phyloP scores from a whole-genome alignment of 2,113 vertebrate genomes.

The Asarcornis scutulata region DNA sequence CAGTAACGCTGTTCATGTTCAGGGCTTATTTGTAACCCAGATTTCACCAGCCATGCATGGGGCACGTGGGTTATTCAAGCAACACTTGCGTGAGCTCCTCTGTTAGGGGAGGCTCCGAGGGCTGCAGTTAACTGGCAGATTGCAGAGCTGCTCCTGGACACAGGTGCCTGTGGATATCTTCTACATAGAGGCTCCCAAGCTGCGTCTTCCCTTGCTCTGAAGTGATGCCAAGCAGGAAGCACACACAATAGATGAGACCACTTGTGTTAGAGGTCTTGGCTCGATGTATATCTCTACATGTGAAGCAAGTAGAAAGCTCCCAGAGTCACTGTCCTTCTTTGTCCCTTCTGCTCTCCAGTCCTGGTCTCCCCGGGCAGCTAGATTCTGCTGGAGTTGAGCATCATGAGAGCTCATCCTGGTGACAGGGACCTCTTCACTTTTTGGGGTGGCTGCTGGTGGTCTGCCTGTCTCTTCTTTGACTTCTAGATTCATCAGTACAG shows the following conservation, averaged over 20 bases:
- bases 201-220: background rate
- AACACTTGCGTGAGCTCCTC: background rate
- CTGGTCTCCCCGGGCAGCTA: background rate
- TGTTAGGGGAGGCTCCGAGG: background rate
- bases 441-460: background rate
- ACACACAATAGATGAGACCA: background rate
- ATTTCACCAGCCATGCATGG: background rate
- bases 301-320: background rate
- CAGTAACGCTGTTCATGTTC: background rate
- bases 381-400: background rate
- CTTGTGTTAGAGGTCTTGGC: background rate
- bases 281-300: background rate
- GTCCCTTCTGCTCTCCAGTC: background rate
- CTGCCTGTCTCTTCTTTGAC: background rate
- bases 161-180: background rate
- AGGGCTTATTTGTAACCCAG: constrained; percentile 1
- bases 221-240: background rate
- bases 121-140: background rate
- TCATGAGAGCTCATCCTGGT: background rate
- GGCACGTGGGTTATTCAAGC: background rate
- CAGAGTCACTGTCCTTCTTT: background rate
- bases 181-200: background rate
- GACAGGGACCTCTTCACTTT: background rate
- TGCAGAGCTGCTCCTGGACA: background rate
- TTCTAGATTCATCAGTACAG: background rate